phyloP scores from a whole-genome alignment of 2,888 invertebrate species.

The Tribolium freemani region DNA sequence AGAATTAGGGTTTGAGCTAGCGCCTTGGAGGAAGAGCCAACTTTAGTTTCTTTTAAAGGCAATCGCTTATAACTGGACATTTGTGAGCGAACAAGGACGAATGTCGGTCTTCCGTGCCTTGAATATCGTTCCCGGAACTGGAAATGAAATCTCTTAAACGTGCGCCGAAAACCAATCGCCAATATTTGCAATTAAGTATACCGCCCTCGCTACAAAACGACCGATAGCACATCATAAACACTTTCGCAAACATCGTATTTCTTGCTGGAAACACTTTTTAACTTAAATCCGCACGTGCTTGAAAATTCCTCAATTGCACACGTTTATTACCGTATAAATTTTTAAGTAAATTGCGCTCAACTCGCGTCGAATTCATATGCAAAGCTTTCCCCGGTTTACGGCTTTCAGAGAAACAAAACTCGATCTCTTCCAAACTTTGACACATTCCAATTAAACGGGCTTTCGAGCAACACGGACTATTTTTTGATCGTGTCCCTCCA shows the following conservation, averaged over 20 bases:
- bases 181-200: conserved; percentile 53
- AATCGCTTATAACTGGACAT: conserved; percentile 62
- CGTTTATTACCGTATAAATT: conserved; percentile 43
- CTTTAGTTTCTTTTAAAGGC: conserved; percentile 54
- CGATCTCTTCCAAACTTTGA: conserved; percentile 41
- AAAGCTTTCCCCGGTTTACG: conserved; percentile 41
- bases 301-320: conserved; percentile 37
- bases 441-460: conserved; percentile 44
- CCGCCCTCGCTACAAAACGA: conserved; percentile 21
- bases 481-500: conserved; percentile 19
- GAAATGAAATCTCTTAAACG: conserved; percentile 63
- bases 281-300: conserved; percentile 32
- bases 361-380: conserved; percentile 40
- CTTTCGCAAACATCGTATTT: conserved; percentile 34
- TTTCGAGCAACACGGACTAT: conserved; percentile 23
- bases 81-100: conserved; percentile 58
- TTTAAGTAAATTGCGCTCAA: conserved; percentile 41
- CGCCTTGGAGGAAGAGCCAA: conserved; percentile 43
- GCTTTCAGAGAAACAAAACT: conserved; percentile 30
- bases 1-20: conserved; percentile 49
- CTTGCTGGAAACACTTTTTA: conserved; percentile 28
- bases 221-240: conserved; percentile 42
- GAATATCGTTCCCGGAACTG: conserved; percentile 59
- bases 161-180: conserved; percentile 59
- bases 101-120: conserved; percentile 58